Evolutionary conservation across 37 sponge, comb jelly and placozoan species (phyloP).

Genomic region (Aplysina aerophoba): DNA sequence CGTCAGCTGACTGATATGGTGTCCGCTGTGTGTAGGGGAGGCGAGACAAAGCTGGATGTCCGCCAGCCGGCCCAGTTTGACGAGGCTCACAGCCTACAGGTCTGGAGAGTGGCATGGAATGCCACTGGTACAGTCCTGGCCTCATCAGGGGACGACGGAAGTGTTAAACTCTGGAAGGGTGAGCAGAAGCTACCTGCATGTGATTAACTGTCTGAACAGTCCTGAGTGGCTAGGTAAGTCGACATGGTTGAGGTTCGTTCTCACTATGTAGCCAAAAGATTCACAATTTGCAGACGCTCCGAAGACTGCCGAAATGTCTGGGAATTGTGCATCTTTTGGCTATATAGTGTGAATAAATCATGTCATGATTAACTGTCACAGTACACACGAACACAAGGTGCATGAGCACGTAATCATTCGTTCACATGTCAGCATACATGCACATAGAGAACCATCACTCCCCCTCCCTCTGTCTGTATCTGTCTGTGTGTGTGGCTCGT

Average conservation of each 20-base stretch:
- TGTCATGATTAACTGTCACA: too few species aligned
- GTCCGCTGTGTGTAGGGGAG: background rate
- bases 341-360: too few species aligned
- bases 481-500: too few species aligned
- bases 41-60: constrained; percentile 81
- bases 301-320: too few species aligned
- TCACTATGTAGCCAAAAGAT: too few species aligned
- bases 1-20: too few species aligned
- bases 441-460: background rate
- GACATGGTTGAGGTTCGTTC: background rate
- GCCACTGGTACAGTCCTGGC: constrained; percentile 93
- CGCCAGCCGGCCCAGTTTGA: constrained; percentile 89
- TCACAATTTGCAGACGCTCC: too few species aligned
- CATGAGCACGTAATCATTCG: too few species aligned
- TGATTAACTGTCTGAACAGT: background rate
- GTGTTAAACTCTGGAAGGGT: constrained; percentile 93
- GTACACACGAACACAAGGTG: too few species aligned
- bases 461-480: background rate
- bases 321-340: too few species aligned
- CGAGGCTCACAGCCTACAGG: constrained; percentile 67
- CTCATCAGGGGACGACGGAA: constrained; percentile 95
- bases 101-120: constrained; percentile 96
- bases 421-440: too few species aligned
- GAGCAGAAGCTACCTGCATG: background rate
- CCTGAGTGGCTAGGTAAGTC: too few species aligned